Base-by-base conservation (phyloP, 1,140 invertebrate genomes). In the Sminthurides bifidus region DNA sequence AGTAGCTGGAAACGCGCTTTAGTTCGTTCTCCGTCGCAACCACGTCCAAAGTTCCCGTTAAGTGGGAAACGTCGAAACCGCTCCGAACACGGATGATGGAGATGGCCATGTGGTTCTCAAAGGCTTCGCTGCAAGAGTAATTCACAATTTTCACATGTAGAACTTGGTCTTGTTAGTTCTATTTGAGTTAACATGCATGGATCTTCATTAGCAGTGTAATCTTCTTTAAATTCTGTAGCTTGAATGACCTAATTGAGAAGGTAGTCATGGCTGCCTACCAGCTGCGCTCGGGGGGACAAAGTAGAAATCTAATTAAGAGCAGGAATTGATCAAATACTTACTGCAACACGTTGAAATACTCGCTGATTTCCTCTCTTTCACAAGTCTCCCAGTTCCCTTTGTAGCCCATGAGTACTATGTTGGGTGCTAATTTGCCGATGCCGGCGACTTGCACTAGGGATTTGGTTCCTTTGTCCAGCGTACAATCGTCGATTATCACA, bases 281-380 rank as follows among this genome's bases (percentile, higher is more conserved):
- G n/a, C n/a, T n/a, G n/a, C 15, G 48, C 10, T 30, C 29, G 27
- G 29, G 27, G 48, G 29, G n/a, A 29, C 8, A 48, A 48, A 48
- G n/a, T n/a, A n/a, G n/a, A n/a, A n/a, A n/a, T n/a, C n/a, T n/a
- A n/a, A n/a, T n/a, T n/a, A n/a, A n/a, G n/a, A 33, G 46, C n/a
- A 33, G 19, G 17, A 23, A 50, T 26, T 40, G 41, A 56, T 26
- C 54, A 24, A 26, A 19, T 48, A 79, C 84, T 82, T 75, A 94
- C 92, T 96, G 89, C 53, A 98, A 75, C n/a, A 90, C 80, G 65
- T 86, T 85, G 71, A 97, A 93, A 71, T 96, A 98, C 23, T 84
- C 79, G 23, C 83, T 76, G 0, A 96, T 77, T 61, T 89, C 82
- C 33, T 80, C 75, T 14, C 75, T 70, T 61, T 79, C 75, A 62